Conservation (phyloP, 1,140 invertebrate genomes). For the Monomorium pharaonis region DNA sequence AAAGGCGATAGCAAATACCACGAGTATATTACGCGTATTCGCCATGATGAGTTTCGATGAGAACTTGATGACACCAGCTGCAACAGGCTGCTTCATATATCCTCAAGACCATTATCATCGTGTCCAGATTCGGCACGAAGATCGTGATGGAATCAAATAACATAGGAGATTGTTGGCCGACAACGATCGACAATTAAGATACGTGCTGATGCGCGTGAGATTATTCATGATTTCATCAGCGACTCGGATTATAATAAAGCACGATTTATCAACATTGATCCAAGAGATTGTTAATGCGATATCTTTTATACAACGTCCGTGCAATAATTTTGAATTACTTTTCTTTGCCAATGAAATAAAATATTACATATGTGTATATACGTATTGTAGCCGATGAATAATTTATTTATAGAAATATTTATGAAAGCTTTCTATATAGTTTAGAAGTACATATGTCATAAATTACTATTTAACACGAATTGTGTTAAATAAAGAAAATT, state of each 20-base stretch:
- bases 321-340: slow-evolving; percentile 2
- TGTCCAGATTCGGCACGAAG: slow-evolving; percentile 58
- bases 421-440: not conserved
- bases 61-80: slow-evolving; percentile 9
- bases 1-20: not conserved
- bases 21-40: slow-evolving; percentile 10
- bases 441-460: not conserved
- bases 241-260: not conserved
- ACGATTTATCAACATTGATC: slow-evolving; percentile 43
- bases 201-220: slow-evolving; percentile 22
- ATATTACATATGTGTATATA: not conserved
- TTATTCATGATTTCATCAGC: not conserved
- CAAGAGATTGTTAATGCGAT: slow-evolving; percentile 18
- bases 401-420: not conserved
- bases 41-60: slow-evolving; percentile 35
- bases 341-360: not conserved
- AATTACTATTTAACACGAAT: not conserved
- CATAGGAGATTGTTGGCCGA: slow-evolving; percentile 45
- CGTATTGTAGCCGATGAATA: not conserved
- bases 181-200: slow-evolving; percentile 11
- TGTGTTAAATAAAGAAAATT: not conserved
- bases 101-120: slow-evolving; percentile 4
- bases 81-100: slow-evolving; percentile 57
- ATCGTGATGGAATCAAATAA: slow-evolving; percentile 60
- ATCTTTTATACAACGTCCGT: not conserved